Evolutionary conservation across 2,113 vertebrate genomes (phyloP).

Genomic region (Upupa epops): DNA sequence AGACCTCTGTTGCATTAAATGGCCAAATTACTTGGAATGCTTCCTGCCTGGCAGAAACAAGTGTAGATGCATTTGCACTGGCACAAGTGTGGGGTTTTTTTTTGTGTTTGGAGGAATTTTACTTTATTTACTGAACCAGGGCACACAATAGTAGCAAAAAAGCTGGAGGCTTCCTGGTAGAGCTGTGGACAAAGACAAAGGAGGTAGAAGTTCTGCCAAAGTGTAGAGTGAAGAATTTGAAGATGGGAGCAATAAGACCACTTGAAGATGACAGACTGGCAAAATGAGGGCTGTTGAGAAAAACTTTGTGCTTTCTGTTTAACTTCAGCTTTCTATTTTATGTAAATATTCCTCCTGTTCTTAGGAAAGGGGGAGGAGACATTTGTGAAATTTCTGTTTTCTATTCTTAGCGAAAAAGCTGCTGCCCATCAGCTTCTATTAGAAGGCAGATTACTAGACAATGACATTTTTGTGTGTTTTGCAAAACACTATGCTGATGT

Average conservation of each 20-base stretch:
- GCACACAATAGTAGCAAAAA: slow-evolving; percentile 19
- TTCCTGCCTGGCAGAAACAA: not conserved
- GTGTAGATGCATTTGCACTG: not conserved
- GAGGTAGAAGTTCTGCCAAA: slow-evolving; percentile 1
- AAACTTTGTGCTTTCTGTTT: not conserved
- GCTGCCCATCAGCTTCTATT: not conserved
- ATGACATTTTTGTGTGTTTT: not conserved
- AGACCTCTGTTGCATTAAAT: not conserved
- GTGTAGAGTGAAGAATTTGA: slow-evolving; percentile 27
- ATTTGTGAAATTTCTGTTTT: not conserved
- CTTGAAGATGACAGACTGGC: slow-evolving; percentile 23
- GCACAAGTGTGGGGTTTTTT: not conserved
- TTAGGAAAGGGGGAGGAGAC: fast-evolving
- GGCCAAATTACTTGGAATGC: not conserved
- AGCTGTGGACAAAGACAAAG: slow-evolving; percentile 4
- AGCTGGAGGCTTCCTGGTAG: slow-evolving; percentile 5
- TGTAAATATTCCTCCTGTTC: not conserved
- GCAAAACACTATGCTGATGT: not conserved
- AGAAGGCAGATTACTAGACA: not conserved
- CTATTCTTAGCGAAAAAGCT: not conserved
- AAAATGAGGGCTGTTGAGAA: not conserved
- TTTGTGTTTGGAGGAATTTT: not conserved
- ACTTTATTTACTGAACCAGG: slow-evolving; percentile 25
- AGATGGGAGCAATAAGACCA: slow-evolving; percentile 15
- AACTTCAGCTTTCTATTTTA: slow-evolving; percentile 21